Base-by-base conservation (phyloP, 2,797 vertebrate species). In the Onychomys arenicola region DNA sequence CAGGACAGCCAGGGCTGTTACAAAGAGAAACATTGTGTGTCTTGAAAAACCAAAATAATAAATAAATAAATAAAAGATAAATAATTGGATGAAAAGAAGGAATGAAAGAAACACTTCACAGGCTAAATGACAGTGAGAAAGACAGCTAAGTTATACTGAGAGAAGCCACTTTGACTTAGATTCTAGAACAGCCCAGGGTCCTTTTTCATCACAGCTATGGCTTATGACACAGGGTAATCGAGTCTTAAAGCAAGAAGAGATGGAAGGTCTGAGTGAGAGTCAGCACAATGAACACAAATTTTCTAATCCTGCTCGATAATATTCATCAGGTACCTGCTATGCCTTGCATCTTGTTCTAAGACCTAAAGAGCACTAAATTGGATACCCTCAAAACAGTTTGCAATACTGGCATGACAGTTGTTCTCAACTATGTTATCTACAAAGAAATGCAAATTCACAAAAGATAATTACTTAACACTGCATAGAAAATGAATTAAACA, bases 401-500 rank as follows among this genome's bases (percentile, higher is more conserved):
- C 82, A 86, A 69, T 16, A 17, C 5, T 81, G 37, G 17, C 65
- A 10, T 82, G 75, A 61, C 55, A 94, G 40, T 91, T 92, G 37
- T 93, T 85, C 19, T 84, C 34, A 80, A 43, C 16, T 57, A 63
- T 14, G 61, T 82, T 37, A 76, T 81, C 4, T 1, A 85, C 29
- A 43, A 93, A 55, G 25, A 97, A 78, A 82, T 84, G 17, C 43
- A 76, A 63, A 67, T 23, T 90, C 3, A 89, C 67, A 71, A 92
- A 78, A 49, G 1, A 2, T 80, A 94, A 67, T 49, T 82, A 13
- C 46, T 85, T 91, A 86, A 73, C 69, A 34, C 71, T 86, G 23
- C 49, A 96, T 8, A 84, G 46, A 76, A 89, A 95, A 21, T 61
- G 69, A 91, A 89, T 90, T n/a, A 65, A 80, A 12, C 71, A 84